Evolutionary conservation across 2,113 vertebrate genomes (phyloP).

Genomic region (Brachirus orientalis): DNA sequence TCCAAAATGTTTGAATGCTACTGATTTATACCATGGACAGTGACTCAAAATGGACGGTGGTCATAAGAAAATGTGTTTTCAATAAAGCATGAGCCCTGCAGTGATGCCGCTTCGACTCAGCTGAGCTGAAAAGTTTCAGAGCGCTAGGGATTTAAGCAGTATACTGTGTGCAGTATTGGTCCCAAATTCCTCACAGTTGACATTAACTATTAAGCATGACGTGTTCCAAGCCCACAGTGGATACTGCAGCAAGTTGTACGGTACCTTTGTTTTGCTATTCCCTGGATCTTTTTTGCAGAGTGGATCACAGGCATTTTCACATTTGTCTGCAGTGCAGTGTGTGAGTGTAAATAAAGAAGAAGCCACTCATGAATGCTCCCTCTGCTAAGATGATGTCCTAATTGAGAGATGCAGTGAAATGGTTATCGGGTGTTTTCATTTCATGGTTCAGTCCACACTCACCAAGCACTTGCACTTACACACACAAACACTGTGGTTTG

Average conservation of each 20-base stretch:
- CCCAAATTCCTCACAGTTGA: constrained; percentile 27
- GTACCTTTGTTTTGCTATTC: constrained; percentile 10
- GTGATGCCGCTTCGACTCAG: constrained; percentile 12
- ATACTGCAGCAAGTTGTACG: constrained; percentile 14
- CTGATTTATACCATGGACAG: constrained; percentile 5
- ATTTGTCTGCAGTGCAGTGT: constrained; percentile 55
- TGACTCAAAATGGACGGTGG: constrained; percentile 7
- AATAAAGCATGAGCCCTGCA: constrained; percentile 37
- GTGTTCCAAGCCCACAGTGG: constrained; percentile 10
- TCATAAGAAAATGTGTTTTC: constrained; percentile 14
- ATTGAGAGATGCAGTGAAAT: constrained; percentile 75
- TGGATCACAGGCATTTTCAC: constrained; percentile 28
- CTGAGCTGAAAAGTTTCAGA: constrained; percentile 15
- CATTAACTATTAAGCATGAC: constrained; percentile 49
- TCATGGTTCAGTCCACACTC: constrained; percentile 73
- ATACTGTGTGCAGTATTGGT: neutral
- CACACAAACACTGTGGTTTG: constrained; percentile 59
- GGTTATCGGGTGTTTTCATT: constrained; percentile 78
- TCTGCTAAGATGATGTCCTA: constrained; percentile 70
- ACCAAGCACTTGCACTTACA: constrained; percentile 43
- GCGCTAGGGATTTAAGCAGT: constrained; percentile 6
- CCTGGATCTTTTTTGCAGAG: constrained; percentile 30
- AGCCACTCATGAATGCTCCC: constrained; percentile 58
- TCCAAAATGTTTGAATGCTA: neutral
- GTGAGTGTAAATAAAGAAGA: constrained; percentile 63